Base-by-base conservation (phyloP, 2,797 vertebrate genomes). In the Triplophysa bombifrons region DNA sequence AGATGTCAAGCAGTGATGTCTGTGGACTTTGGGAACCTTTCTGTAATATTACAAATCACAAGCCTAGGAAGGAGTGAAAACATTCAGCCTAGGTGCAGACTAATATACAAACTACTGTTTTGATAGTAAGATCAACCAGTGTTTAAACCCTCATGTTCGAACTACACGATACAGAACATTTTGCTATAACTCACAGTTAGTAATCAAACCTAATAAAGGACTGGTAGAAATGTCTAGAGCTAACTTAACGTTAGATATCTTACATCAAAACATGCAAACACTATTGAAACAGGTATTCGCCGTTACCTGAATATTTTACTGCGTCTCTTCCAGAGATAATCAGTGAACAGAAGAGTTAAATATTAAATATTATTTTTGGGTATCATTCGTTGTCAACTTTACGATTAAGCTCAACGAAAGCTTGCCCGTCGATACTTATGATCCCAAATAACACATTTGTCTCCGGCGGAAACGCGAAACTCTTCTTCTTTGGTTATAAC, bases 401-500 rank as follows among this genome's bases (percentile, higher is more conserved):
- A 19, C 16, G n/a, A 41, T n/a, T 34, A 20, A 4, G 19, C 25
- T 46, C 16, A 61, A 69, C 6, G 1, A 60, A 25, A 51, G 56
- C 66, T 61, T 71, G 14, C 61, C 66, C 38, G 8, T 4, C 25
- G 30, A 60, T 3, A 55, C 76, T 70, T 51, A 5, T 55, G 10
- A 34, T 19, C 56, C 56, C 50, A 53, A n/a, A 41, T 14, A 17
- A 56, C 22, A 27, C 64, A 30, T 30, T 53, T 3, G 20, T 25
- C 61, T 63, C 76, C 67, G 69, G 66, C 44, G 46, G 67, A 50
- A 78, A 38, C 22, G 12, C 27, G 4, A n/a, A 2, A 8, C n/a
- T 60, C 65, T 78, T 71, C 67, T 63, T 78, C 76, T 78, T 53
- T 41, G 67, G 60, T 71, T 63, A 16, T 51, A 22, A 22, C 34